A percentile compares a stretch with the other conserved stretches of the same genome.
Evolutionary conservation across 2,113 vertebrate genomes (phyloP).

Genomic region (Hemiprocne comata): DNA sequence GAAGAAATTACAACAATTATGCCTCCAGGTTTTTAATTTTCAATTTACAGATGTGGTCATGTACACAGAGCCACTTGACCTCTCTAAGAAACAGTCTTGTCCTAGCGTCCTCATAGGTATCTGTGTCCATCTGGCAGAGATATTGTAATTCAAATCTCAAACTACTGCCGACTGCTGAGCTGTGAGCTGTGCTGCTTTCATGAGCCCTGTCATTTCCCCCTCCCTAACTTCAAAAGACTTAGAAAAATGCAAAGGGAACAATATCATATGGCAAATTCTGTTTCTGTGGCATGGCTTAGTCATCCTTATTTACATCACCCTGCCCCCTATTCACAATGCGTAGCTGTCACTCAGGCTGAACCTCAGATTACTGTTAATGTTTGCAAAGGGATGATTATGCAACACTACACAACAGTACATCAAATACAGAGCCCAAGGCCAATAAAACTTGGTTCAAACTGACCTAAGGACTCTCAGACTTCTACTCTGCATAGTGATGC

Average conservation of each 20-base stretch:
- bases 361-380: not conserved
- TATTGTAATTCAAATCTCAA: slow-evolving; percentile 56
- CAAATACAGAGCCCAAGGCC: not conserved
- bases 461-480: not conserved
- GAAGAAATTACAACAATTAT: slow-evolving; percentile 16
- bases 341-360: slow-evolving; percentile 10
- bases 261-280: slow-evolving; percentile 47
- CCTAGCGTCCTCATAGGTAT: slow-evolving; percentile 41
- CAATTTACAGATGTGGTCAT: slow-evolving; percentile 43
- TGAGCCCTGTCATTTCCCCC: slow-evolving; percentile 4
- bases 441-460: not conserved
- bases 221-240: slow-evolving; percentile 48
- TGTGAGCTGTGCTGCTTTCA: slow-evolving; percentile 30
- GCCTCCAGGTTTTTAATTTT: slow-evolving; percentile 46
- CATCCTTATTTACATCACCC: slow-evolving; percentile 26
- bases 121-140: slow-evolving; percentile 60
- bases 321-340: not conserved
- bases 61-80: slow-evolving; percentile 35
- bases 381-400: not conserved
- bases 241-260: slow-evolving; percentile 43
- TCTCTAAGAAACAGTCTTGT: slow-evolving; percentile 38
- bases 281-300: slow-evolving; percentile 22
- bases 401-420: not conserved
- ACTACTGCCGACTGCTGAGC: slow-evolving; percentile 43
- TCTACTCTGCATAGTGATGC: slow-evolving; percentile 30